Conservation (phyloP, 2,797 vertebrate genomes). For the Cirrhinus molitorella region DNA sequence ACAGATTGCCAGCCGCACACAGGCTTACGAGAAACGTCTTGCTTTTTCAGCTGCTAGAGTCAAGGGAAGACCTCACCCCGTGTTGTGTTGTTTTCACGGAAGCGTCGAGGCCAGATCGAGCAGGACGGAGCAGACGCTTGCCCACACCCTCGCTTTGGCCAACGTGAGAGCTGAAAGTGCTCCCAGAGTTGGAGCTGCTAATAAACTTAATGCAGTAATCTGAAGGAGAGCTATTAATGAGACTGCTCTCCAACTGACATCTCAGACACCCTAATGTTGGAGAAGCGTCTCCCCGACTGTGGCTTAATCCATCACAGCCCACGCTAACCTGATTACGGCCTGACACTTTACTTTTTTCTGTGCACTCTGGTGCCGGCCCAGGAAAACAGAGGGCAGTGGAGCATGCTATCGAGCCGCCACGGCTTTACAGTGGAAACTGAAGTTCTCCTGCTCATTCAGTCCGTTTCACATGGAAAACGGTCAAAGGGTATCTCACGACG, state of each 20-base stretch:
- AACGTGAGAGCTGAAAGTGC: conserved; percentile 79
- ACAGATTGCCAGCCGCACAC: conserved; percentile 69
- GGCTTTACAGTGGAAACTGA: neutral
- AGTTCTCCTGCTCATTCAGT: neutral
- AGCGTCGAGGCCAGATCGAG: neutral
- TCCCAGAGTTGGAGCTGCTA: conserved; percentile 81
- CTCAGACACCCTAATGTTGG: conserved; percentile 85
- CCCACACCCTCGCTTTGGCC: conserved; percentile 55
- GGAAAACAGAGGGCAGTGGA: conserved; percentile 26
- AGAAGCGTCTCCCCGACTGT: conserved; percentile 80
- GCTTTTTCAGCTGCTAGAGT: neutral
- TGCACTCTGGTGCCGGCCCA: conserved; percentile 53
- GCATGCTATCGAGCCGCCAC: neutral
- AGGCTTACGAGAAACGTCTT: conserved; percentile 12
- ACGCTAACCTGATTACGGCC: conserved; percentile 83
- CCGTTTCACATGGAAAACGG: no score
- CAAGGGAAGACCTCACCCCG: neutral
- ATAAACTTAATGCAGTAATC: conserved; percentile 88
- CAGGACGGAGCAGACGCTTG: conserved; percentile 36
- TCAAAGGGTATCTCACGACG: neutral
- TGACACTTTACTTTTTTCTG: conserved; percentile 82
- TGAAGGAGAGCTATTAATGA: conserved; percentile 84
- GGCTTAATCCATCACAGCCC: conserved; percentile 84
- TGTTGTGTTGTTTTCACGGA: conserved; percentile 14
- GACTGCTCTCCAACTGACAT: conserved; percentile 82